Evolutionary conservation across 2,113 vertebrate genomes (phyloP).

Genomic region (Osmerus eperlanus): DNA sequence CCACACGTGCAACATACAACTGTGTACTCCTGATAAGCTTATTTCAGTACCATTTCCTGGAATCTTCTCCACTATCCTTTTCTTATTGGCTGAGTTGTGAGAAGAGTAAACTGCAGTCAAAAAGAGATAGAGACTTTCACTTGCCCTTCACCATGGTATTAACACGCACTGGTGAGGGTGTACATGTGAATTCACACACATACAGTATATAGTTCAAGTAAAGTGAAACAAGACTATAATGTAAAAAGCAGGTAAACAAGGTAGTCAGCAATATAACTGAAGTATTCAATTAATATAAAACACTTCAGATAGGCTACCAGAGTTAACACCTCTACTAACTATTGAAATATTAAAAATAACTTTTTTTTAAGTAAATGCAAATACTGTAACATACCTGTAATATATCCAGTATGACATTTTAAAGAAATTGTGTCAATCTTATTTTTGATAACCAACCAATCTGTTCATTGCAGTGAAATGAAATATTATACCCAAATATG

Average conservation of each 20-base stretch:
- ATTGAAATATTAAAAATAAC: too few species aligned
- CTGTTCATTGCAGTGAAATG: background rate
- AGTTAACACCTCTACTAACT: too few species aligned
- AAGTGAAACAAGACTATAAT: background rate
- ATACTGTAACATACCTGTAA: too few species aligned
- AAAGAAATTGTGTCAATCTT: background rate
- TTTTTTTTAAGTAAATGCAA: too few species aligned
- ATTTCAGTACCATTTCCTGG: constrained; percentile 36
- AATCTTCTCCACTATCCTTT: constrained; percentile 23
- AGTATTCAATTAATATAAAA: too few species aligned
- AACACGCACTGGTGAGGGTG: background rate
- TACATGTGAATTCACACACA: constrained; percentile 8
- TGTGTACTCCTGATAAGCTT: constrained; percentile 53
- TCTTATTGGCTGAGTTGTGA: constrained; percentile 37
- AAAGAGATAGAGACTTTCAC: constrained; percentile 4
- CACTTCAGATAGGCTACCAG: too few species aligned
- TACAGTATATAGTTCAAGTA: background rate
- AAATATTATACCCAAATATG: background rate
- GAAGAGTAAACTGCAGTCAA: constrained; percentile 4
- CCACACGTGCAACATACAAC: constrained; percentile 37
- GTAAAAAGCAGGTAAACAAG: background rate
- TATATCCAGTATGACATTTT: background rate
- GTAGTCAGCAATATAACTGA: background rate
- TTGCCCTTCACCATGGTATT: constrained; percentile 11
- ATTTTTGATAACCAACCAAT: background rate